Conservation (phyloP, 1,140 invertebrate species). For the Megathymus violae region DNA sequence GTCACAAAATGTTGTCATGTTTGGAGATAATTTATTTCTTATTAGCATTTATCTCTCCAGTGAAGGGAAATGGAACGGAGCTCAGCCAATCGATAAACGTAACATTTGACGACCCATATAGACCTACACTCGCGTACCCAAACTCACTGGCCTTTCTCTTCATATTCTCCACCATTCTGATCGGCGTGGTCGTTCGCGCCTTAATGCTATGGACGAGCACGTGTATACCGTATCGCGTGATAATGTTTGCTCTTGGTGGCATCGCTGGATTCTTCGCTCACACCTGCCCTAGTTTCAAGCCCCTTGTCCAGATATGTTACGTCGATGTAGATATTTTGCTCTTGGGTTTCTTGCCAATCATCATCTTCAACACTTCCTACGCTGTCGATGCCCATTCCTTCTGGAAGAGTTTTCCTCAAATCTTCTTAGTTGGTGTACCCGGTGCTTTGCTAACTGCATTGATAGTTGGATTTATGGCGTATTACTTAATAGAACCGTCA, state of each 20-base stretch:
- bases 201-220: conserved; percentile 61
- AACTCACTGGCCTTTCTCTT: conserved; percentile 58
- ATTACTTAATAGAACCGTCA: conserved; percentile 61
- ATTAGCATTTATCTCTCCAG: not conserved
- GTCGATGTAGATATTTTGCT: conserved; percentile 62
- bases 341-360: conserved; percentile 56
- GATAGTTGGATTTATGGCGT: conserved; percentile 68
- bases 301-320: conserved; percentile 63
- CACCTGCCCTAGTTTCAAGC: conserved; percentile 56
- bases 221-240: conserved; percentile 62
- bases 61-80: conserved; percentile 2
- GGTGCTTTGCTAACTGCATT: conserved; percentile 61
- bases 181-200: conserved; percentile 63
- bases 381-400: conserved; percentile 69
- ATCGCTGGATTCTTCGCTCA: conserved; percentile 62
- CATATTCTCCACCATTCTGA: conserved; percentile 59
- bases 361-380: conserved; percentile 70
- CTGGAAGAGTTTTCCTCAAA: conserved; percentile 67
- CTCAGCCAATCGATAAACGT: conserved; percentile 15
- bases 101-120: conserved; percentile 46
- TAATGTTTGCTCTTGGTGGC: conserved; percentile 70
- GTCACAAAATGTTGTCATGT: not conserved
- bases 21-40: not conserved
- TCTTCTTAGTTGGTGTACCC: conserved; percentile 64
- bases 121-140: conserved; percentile 58